Base-by-base conservation (phyloP, 53 echinoderm and acorn worm genomes). In the Zoroaster sp. region DNA sequence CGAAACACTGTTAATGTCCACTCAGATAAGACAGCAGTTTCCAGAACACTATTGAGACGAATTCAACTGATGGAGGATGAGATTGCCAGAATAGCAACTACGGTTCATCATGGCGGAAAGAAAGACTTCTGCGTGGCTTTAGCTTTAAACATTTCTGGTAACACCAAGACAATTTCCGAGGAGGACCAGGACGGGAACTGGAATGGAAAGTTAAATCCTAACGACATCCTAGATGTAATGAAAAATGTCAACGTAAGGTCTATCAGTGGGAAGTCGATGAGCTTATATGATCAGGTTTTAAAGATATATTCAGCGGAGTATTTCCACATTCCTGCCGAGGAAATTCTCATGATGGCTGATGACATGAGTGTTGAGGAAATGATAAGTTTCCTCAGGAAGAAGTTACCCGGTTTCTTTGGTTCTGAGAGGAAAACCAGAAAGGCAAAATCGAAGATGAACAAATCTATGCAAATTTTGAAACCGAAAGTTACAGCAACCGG, bases 401-500 rank as follows among this genome's bases (percentile, higher is more conserved):
- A 31, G 66, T 40, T 81, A 35, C 82, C 82, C 21, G 63, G 35
- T 8, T 78, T 81, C 65, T 65, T 81, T 31, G 63, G 74, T 54
- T 55, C 87, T 42, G 65, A 74, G 20, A 51, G 54, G 42, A 23
- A 47, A 52, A 87, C 87, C 13, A 53, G 39, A 42, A 52, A 43
- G 55, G 74, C 53, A 36, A 74, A 74, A 42, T 30, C 73, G 20
- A 49, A 46, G 54, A 87, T 87, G 10, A 87, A 87, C 42, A 17
- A 11, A 54, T 40, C 25, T 15, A 87, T 74, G 59, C 52, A 87
- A 7, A 43, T 87, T 17, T 63, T 87, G 10, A 54, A 87, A 18
- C 75, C 75, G 13, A 52, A 18, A 44, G 54, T 41, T 54, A 87
- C 75, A 33, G 87, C 87, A 53, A 87, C 75, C 5, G 87, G 88